A percentile compares a stretch with the other conserved stretches of the same genome.
These are phyloP conservation scores for Brachionus manjavacas DNA, from an alignment of 1,140 invertebrate species.

Conservation along the genomic window DNA sequence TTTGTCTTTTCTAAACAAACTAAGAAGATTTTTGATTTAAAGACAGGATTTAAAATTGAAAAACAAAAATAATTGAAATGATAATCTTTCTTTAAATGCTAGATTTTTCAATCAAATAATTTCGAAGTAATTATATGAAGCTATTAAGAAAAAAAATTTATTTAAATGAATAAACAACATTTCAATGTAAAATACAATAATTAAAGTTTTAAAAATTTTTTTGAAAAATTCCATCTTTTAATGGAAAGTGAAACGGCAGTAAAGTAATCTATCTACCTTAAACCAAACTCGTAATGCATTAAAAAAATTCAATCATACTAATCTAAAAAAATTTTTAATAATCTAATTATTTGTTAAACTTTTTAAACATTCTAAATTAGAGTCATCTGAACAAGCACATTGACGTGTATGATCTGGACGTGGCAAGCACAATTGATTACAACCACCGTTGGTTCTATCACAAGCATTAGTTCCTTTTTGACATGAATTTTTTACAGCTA, in stretches of 20 bases:
- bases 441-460: conserved; percentile 20
- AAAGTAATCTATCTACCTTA: background rate
- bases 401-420: conserved; percentile 27
- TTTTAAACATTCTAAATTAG: conserved; percentile 32
- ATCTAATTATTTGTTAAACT: conserved; percentile 17
- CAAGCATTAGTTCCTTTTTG: conserved; percentile 38
- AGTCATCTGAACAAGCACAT: conserved; percentile 38
- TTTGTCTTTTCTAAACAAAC: too few species aligned
- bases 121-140: background rate
- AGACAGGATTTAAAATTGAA: too few species aligned
- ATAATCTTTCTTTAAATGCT: too few species aligned
- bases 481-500: conserved; percentile 39
- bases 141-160: background rate
- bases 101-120: background rate
- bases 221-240: background rate
- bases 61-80: too few species aligned
- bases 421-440: conserved; percentile 37
- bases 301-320: background rate
- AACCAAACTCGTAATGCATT: background rate
- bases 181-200: background rate
- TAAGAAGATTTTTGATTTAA: too few species aligned
- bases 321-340: background rate
- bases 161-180: background rate
- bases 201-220: background rate
- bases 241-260: background rate